Evolutionary conservation across 1,140 invertebrate species (phyloP), one percentile per base, ranked within the genome.

Genomic region (Bombus superbus): DNA sequence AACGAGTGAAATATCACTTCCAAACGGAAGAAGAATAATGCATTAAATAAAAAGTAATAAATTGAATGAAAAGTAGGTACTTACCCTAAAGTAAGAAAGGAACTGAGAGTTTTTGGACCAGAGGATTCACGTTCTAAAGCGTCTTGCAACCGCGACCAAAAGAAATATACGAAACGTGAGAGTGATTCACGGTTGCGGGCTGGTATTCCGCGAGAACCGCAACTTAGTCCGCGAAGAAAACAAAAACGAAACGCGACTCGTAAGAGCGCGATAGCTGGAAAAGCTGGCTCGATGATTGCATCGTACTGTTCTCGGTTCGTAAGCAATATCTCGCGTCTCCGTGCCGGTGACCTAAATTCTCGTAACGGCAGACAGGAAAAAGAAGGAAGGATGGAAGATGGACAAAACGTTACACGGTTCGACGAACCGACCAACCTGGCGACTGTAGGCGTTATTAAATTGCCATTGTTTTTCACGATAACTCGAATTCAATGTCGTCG

Each of bases 281-380:
- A 86, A 83, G 74, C 66, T 83, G 32, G 53, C 53, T 38, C 38
- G 73, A 66, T 76, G 66, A 86, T 86, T 86, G 81, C 73, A 62
- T 85, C 71, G 73, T 38, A 28, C 38, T 57, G 40, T 38, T 57
- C 71, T n/a, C 10, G n/a, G 64, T 57, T 72, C 42, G 28, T 40
- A 38, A 81, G 78, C 57, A 81, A 81, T 85, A 85, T 74, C 47
- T 38, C 44, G 40, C 32, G 32, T 66, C n/a, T 62, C 32, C 66
- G 42, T 44, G n/a, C 28, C 42, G 59, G 57, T 83, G 81, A 86
- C 85, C 85, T 59, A 83, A 77, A 86, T 86, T 25, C 71, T 38
- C 11, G 9, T 28, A 10, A 9, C 28, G 32, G 25, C 35, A 80
- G n/a, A 44, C 53, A 28, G 47, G 44, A 28, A 72, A 62, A 35